Evolutionary conservation across 23 tunicate species (phyloP).

Genomic region (Diplosoma virens): DNA sequence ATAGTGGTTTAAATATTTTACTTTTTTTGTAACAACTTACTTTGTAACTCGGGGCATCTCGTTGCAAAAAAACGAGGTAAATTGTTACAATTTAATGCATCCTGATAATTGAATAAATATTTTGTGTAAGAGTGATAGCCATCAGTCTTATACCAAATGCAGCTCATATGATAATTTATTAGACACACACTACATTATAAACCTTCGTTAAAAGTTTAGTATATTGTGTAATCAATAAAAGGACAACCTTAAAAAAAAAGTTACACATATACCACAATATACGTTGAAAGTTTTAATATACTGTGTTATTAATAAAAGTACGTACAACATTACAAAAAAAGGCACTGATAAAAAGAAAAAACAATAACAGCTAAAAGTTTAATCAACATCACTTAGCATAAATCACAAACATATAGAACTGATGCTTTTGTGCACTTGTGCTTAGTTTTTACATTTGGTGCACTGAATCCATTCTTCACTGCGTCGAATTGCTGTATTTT

Average conservation of each 20-base stretch:
- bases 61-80: neutral
- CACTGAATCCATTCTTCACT: neutral
- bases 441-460: neutral
- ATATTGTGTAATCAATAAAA: too few species aligned
- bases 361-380: neutral
- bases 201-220: too few species aligned
- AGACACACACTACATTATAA: too few species aligned
- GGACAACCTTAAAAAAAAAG: too few species aligned
- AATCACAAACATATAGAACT: neutral
- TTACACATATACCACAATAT: too few species aligned
- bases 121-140: neutral
- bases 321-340: neutral
- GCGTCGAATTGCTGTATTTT: neutral
- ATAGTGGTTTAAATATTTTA: too few species aligned
- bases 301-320: too few species aligned
- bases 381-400: too few species aligned
- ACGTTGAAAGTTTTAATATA: too few species aligned
- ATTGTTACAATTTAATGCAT: neutral
- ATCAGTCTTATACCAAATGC: neutral
- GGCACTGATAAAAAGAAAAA: neutral
- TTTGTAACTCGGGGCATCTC: neutral
- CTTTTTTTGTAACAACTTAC: neutral
- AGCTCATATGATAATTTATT: neutral
- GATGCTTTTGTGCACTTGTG: neutral
- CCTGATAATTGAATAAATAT: neutral